Base-by-base conservation (phyloP, 2,888 invertebrate genomes). In the Cheilosia vernalis region DNA sequence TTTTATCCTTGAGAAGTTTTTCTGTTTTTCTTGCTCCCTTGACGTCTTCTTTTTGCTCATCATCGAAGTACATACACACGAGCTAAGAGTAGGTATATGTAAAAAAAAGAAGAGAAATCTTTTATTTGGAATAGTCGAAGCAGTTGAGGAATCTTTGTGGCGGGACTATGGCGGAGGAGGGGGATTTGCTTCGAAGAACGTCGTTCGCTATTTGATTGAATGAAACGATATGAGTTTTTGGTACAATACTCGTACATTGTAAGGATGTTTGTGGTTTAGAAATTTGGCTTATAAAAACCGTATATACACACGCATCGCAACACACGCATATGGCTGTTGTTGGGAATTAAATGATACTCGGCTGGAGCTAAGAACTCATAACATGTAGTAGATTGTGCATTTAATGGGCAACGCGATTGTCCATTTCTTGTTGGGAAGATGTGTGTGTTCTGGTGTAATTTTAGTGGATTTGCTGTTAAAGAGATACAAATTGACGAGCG, bases 311-410 rank as follows among this genome's bases (percentile, higher is more conserved):
- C 27, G 17, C 37, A 37, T 37, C 13, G 6, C 19, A 37, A 21
- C 4, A 51, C 15, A 55, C 30, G 44, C 10, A 30, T 33, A 42
- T 17, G 19, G 58, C 27, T 24, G 27, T 21, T 21, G 27, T 5
- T 40, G 40, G 40, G 56, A 63, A 64, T 58, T 56, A 51, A 67
- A 79, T 69, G 69, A 60, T 17, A 40, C 73, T 79, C 40, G 21
- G 44, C 60, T 49, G 40, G 63, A 61, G 69, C 56, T 72, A 47
- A 72, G 70, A 67, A 82, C 78, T 78, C 56, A 44, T 73, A 84
- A 79, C 64, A 69, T 84, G 67, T 84, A 84, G 79, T 73, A 73
- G 78, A 79, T 84, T 84, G 83, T 74, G 83, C 83, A 84, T 79
- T 79, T 84, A 69, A 84, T 84, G 73, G 83, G 42, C 47, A 67